Percentiles rank a stretch among this genome's conserved stretches.
Conservation (phyloP, 30 jellyfish, hydroid and myxozoan species). For the Hydractinia echinata region DNA sequence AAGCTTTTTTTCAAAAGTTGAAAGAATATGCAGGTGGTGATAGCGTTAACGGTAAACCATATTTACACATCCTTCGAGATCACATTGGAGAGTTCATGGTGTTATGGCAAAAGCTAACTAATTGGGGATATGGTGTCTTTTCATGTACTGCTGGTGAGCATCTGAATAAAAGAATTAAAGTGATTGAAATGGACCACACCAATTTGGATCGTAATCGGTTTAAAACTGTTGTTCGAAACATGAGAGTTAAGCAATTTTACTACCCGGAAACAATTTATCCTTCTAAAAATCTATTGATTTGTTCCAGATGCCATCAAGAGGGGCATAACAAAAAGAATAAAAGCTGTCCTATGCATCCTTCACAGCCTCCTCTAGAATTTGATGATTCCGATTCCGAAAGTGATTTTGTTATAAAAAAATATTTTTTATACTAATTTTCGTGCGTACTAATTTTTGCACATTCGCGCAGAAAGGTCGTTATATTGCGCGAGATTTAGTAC, state of each 20-base stretch:
- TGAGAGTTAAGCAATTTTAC: background rate
- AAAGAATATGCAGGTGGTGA: conserved; percentile 3
- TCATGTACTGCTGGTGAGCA: conserved; percentile 12
- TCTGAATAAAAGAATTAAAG: background rate
- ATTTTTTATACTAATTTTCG: too few species aligned
- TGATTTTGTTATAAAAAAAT: too few species aligned
- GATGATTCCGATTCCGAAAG: background rate
- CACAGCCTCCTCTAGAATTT: background rate
- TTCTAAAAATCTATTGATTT: background rate
- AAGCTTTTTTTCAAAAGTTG: background rate
- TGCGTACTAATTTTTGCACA: too few species aligned
- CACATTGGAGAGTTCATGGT: conserved; percentile 5
- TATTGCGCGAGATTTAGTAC: too few species aligned
- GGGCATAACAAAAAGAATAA: conserved; percentile 3
- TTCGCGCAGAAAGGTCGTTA: too few species aligned
- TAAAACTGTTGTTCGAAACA: background rate
- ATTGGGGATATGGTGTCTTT: conserved; percentile 5
- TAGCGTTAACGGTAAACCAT: conserved; percentile 10
- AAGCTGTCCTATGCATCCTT: background rate
- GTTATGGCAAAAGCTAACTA: background rate
- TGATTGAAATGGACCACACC: background rate
- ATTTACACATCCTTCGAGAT: conserved; percentile 2
- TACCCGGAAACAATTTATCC: background rate
- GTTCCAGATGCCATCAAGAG: background rate
- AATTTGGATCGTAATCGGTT: conserved; percentile 1